Base-by-base conservation (phyloP, 2,888 invertebrate genomes). In the Volucella zonaria region DNA sequence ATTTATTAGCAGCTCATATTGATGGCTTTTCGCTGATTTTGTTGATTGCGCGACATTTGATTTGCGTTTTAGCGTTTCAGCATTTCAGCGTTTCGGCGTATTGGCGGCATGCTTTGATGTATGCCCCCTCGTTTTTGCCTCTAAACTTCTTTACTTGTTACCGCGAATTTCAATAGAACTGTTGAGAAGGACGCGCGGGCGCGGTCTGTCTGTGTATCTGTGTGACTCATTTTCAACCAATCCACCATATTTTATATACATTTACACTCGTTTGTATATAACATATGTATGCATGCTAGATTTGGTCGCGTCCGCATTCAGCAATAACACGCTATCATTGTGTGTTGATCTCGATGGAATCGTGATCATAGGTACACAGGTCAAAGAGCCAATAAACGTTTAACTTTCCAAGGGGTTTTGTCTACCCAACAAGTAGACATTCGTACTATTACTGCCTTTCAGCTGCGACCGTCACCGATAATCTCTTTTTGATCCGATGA, bases 401-500 rank as follows among this genome's bases (percentile, higher is more conserved):
- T 31, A 31, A 31, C 74, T 47, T 14, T 73, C 12, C 49, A 68
- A 74, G 78, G 58, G 66, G 75, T 58, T 79, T 71, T 64, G 70
- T 70, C 58, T 71, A 23, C 43, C 75, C 64, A 54, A n/a, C 18
- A 18, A 62, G 3, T 31, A 31, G 31, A 31, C 6, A 31, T 31
- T 6, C 31, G 59, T 38, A 15, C 9, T 18, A n/a, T 59, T 42
- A 18, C 14, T 59, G 15, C 54, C n/a, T 52, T 59, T 18, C 11
- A 40, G 66, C 59, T 6, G 31, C 31, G 31, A 31, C 31, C 6
- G 31, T 58, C 62, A 56, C 62, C 77, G 68, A 73, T 85, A 85
- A 85, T 85, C 81, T 85, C 81, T 85, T 85, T 85, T 81, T 85
- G 85, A 85, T 85, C 81, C 85, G 73, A 85, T 85, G 85, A 85